A percentile compares a stretch with the other conserved stretches of the same genome.
Conservation (phyloP, 2,888 invertebrate species). For the Venusia cambrica region DNA sequence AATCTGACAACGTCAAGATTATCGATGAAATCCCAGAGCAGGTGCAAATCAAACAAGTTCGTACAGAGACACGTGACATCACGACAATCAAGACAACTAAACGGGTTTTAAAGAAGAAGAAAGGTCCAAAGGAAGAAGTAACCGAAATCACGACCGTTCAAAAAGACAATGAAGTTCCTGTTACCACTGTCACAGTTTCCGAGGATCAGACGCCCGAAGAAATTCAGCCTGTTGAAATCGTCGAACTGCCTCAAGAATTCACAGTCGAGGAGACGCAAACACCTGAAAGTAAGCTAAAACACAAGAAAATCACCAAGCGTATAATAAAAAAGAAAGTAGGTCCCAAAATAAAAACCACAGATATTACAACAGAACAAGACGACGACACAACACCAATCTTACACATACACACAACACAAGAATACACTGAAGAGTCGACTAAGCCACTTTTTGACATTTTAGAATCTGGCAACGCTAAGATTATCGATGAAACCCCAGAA, state of each 20-base stretch:
- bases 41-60: constrained; percentile 29
- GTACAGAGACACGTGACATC: constrained; percentile 44
- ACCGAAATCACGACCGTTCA: constrained; percentile 64
- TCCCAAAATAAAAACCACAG: constrained; percentile 31
- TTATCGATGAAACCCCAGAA: constrained; percentile 29
- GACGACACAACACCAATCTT: constrained; percentile 41
- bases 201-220: constrained; percentile 34
- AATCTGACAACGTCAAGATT: constrained; percentile 40
- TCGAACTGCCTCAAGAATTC: constrained; percentile 51
- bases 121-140: constrained; percentile 40
- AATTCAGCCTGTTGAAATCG: constrained; percentile 34
- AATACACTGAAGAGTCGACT: constrained; percentile 32
- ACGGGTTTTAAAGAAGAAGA: constrained; percentile 48
- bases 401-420: constrained; percentile 26
- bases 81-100: constrained; percentile 37
- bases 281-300: constrained; percentile 44
- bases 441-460: constrained; percentile 23
- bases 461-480: constrained; percentile 33
- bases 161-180: constrained; percentile 53
- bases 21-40: constrained; percentile 39
- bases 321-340: constrained; percentile 47
- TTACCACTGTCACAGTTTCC: constrained; percentile 37
- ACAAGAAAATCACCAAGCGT: constrained; percentile 41
- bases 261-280: constrained; percentile 36
- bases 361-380: constrained; percentile 53